Base-by-base conservation (phyloP, 2,888 invertebrate species). In the Orthonevra nobilis region DNA sequence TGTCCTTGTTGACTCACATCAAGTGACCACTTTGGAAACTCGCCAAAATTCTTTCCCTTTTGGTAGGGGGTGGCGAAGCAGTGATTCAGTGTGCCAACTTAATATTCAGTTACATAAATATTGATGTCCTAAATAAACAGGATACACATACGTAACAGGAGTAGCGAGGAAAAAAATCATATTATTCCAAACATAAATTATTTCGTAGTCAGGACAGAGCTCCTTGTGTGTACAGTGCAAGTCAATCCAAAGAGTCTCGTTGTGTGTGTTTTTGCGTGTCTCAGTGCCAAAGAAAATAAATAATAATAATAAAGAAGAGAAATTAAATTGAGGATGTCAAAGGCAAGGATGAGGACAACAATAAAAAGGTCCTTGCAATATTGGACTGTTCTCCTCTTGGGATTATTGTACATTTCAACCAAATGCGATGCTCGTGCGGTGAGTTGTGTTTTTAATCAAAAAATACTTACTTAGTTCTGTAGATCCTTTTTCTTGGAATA, bases 361-460 rank as follows among this genome's bases (percentile, higher is more conserved):
- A 36, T 48, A 66, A 66, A 73, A 40, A 66, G 30, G 79, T 79
- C 79, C 73, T 73, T 58, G 68, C 68, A 81, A 69, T 69, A 72
- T 42, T 81, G 81, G 81, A 81, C 81, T 36, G 63, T 81, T 17
- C 63, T 81, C 32, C 61, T 81, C 32, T 46, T 81, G 58, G 81
- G 81, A 81, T 81, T 81, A 81, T 74, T 81, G 36, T 81, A 81
- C 15, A 44, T 81, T 52, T 52, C 81, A 60, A 52, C 74, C 26
- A 81, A 74, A 52, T 81, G 81, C 52, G 81, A 81, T 69, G 81
- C 81, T 58, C 81, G 81, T 68, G 81, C 81, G 81, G 81, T 81
- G 36, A 75, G 48, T 74, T 73, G 9, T 61, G 15, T 30, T 23
- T 5, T 23, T 5, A 23, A 4, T 4, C 23, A n/a, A 23, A 5